Conservation (phyloP, 2,797 vertebrate genomes). For the Etheostoma perlongum region DNA sequence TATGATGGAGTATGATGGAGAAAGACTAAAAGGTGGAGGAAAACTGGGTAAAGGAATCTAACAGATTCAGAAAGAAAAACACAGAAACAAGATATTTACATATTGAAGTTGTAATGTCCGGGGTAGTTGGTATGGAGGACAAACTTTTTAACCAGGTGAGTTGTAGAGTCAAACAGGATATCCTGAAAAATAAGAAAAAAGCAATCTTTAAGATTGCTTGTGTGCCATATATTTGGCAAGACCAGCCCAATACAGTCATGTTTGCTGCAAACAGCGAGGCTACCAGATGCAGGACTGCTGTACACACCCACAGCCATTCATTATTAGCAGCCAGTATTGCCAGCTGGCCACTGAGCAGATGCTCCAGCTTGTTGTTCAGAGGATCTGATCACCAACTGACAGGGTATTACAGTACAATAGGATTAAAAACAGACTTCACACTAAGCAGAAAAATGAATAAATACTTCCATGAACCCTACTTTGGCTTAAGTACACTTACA, state of each 20-base stretch:
- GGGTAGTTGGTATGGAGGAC: slow-evolving; percentile 98
- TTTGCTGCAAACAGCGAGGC: slow-evolving; percentile 17
- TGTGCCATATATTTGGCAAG: background rate
- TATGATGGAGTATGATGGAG: no score
- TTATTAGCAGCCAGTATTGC: background rate
- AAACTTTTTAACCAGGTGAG: slow-evolving; percentile 98
- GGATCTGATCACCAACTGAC: background rate
- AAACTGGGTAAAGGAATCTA: background rate
- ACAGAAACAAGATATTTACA: slow-evolving; percentile 85
- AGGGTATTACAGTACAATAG: background rate
- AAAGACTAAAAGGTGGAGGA: no score
- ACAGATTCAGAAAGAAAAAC: background rate
- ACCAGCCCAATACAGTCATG: background rate
- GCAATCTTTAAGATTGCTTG: background rate
- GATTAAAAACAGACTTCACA: background rate
- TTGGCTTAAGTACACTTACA: background rate
- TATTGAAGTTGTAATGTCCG: slow-evolving; percentile 99
- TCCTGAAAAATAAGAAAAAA: slow-evolving; percentile 84
- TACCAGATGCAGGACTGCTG: background rate
- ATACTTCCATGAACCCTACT: background rate
- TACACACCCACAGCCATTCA: background rate
- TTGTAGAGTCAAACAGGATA: slow-evolving; percentile 97
- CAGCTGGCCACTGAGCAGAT: background rate
- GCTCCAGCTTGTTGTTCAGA: background rate
- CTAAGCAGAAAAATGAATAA: background rate